phyloP scores from a whole-genome alignment of 2,113 vertebrate genomes.

The Rhipidura dahli region DNA sequence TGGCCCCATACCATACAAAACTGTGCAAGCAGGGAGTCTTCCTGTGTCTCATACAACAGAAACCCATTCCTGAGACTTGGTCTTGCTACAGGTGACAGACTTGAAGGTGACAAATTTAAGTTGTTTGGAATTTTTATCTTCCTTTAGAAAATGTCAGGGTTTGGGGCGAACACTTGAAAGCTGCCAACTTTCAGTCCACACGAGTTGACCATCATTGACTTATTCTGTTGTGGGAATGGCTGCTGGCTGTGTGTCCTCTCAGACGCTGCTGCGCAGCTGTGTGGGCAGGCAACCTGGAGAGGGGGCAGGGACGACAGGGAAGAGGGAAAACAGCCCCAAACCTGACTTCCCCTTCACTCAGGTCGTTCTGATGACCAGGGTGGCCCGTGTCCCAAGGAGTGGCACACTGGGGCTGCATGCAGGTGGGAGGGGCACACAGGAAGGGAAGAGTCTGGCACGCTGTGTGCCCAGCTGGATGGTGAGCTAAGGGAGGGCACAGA shows the following conservation, averaged over 20 bases:
- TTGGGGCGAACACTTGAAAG: not conserved
- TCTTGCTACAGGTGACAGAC: not conserved
- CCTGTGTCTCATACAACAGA: accelerated
- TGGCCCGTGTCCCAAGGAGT: not conserved
- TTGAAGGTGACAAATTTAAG: not conserved
- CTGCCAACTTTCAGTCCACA: not conserved
- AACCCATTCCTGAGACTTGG: not conserved
- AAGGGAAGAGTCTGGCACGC: not conserved
- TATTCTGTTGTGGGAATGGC: accelerated
- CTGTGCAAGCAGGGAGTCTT: not conserved
- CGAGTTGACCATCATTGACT: not conserved
- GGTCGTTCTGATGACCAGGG: not conserved
- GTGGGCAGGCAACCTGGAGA: not conserved
- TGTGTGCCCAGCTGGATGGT: not conserved
- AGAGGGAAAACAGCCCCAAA: not conserved
- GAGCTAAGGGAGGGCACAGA: not conserved
- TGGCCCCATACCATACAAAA: not conserved
- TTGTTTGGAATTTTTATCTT: not conserved
- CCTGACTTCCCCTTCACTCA: not conserved
- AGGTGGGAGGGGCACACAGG: not conserved
- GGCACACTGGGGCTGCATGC: not conserved
- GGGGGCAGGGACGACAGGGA: not conserved
- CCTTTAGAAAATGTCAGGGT: not conserved
- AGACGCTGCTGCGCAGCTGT: not conserved
- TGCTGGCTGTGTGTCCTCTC: not conserved